phyloP scores from a whole-genome alignment of 2,797 vertebrate species.

The Margarornis squamiger region DNA sequence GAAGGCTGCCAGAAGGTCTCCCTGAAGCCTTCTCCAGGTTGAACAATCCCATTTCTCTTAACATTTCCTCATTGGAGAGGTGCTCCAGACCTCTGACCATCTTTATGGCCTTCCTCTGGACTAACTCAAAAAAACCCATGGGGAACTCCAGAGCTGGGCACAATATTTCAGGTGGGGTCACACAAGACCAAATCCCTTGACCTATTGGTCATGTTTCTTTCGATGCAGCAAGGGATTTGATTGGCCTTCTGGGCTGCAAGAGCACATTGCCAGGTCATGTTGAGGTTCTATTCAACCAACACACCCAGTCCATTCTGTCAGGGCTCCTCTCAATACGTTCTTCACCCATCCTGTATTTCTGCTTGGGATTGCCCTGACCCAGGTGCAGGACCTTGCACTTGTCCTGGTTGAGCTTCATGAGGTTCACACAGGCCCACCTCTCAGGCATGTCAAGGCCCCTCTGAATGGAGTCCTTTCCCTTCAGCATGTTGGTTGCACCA shows the following conservation, averaged over 20 bases:
- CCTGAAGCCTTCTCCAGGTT: neutral
- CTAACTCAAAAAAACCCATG: neutral
- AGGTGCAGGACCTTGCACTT: neutral
- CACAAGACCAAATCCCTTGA: neutral
- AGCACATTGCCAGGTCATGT: neutral
- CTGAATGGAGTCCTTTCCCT: neutral
- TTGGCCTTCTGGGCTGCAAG: neutral
- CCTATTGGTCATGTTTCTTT: neutral
- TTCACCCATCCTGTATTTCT: neutral
- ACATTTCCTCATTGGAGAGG: neutral
- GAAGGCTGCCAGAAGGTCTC: neutral
- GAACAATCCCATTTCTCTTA: neutral
- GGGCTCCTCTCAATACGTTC: neutral
- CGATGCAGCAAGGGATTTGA: neutral
- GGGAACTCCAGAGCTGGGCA: neutral
- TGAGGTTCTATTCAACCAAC: neutral
- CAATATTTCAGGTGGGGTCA: neutral
- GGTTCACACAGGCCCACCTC: neutral
- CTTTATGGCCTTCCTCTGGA: neutral
- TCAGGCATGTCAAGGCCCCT: neutral
- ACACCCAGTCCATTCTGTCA: neutral
- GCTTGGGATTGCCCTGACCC: neutral
- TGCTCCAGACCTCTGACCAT: neutral
- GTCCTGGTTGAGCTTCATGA: neutral
- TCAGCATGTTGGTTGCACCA: accelerated